Conservation (phyloP, 2,113 vertebrate species). For the Mugil cephalus region DNA sequence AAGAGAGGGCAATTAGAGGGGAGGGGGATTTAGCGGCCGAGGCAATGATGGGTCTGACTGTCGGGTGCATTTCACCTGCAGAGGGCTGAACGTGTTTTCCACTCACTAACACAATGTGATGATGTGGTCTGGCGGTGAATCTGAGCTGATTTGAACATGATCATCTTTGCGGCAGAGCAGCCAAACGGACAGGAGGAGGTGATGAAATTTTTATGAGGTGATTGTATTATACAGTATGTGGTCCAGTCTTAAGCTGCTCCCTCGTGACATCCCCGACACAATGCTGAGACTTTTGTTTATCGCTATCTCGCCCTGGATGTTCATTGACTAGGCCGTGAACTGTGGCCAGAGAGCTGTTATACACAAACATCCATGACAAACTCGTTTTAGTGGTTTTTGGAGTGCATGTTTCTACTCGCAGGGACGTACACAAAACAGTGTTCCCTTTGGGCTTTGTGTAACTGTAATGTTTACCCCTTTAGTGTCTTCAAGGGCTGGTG, state of each 20-base stretch:
- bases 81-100: constrained; percentile 9
- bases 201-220: constrained; percentile 74
- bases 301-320: constrained; percentile 23
- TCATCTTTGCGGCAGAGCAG: constrained; percentile 45
- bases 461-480: constrained; percentile 4
- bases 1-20: constrained; percentile 37
- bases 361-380: constrained; percentile 22
- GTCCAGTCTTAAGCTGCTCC: constrained; percentile 52
- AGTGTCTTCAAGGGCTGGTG: background rate
- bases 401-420: constrained; percentile 16
- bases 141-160: constrained; percentile 36
- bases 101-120: constrained; percentile 1
- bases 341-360: constrained; percentile 4
- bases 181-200: constrained; percentile 56
- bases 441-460: constrained; percentile 11
- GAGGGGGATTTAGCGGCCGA: constrained; percentile 22
- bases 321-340: constrained; percentile 26
- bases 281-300: constrained; percentile 46
- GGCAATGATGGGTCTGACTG: constrained; percentile 7
- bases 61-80: constrained; percentile 29
- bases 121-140: constrained; percentile 12
- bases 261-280: constrained; percentile 27
- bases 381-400: constrained; percentile 6
- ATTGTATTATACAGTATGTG: constrained; percentile 51
- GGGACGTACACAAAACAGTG: constrained; percentile 1